These are phyloP conservation scores for Misgurnus anguillicaudatus DNA, from an alignment of 2,113 vertebrate species.

Conservation along the genomic window DNA sequence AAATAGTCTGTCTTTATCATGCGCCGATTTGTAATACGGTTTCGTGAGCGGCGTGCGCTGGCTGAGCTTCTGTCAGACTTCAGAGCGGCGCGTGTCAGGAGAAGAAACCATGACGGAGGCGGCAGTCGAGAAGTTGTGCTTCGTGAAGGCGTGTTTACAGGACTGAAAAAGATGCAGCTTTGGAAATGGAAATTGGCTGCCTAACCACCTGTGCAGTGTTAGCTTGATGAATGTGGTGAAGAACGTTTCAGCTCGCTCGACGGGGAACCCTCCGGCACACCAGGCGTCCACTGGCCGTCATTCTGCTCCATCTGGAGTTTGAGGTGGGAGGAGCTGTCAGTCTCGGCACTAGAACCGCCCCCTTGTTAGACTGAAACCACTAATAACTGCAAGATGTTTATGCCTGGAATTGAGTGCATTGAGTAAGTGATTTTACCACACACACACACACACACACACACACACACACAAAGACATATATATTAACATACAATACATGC, in stretches of 20 bases:
- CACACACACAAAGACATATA: no score
- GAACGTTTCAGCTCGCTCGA: slow-evolving; percentile 39
- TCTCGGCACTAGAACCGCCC: not conserved
- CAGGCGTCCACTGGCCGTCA: slow-evolving; percentile 13
- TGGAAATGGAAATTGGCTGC: slow-evolving; percentile 51
- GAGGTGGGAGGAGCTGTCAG: slow-evolving; percentile 21
- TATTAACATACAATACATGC: no score
- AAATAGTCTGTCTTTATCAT: slow-evolving; percentile 45
- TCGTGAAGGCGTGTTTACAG: slow-evolving; percentile 47
- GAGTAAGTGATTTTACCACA: no score
- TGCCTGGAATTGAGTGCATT: no score
- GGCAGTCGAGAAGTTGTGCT: slow-evolving; percentile 27
- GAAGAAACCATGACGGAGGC: slow-evolving; percentile 59
- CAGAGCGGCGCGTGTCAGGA: slow-evolving; percentile 55
- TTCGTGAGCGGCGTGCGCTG: slow-evolving; percentile 51
- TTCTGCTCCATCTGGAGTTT: slow-evolving; percentile 15
- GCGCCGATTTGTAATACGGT: slow-evolving; percentile 37
- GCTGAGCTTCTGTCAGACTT: slow-evolving; percentile 62
- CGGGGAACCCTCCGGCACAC: slow-evolving; percentile 17
- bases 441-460: no score
- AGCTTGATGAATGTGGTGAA: slow-evolving; percentile 37
- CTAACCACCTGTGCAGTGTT: slow-evolving; percentile 50
- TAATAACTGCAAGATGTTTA: not conserved
- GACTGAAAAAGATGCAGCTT: slow-evolving; percentile 35
- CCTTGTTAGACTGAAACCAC: not conserved